Percentiles rank a stretch among this genome's conserved stretches.
phyloP scores from a whole-genome alignment of 2,888 invertebrate species.

The Eucera pruinosa region DNA sequence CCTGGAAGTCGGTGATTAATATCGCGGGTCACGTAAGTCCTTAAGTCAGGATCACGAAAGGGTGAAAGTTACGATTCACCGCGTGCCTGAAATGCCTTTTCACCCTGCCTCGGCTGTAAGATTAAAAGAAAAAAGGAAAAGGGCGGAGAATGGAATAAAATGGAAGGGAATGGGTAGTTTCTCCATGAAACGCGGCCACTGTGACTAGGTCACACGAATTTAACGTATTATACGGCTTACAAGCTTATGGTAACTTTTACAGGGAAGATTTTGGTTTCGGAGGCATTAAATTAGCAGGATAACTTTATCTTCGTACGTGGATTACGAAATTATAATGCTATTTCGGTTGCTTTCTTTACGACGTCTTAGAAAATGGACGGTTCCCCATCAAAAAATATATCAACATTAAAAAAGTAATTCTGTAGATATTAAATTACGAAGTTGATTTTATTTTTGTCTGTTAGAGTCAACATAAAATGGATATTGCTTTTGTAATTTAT shows the following conservation, averaged over 20 bases:
- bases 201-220: conserved; percentile 19
- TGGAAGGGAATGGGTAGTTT: neutral
- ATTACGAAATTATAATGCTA: too few species aligned
- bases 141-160: neutral
- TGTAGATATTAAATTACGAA: too few species aligned
- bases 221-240: conserved; percentile 3
- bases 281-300: neutral
- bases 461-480: too few species aligned
- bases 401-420: too few species aligned
- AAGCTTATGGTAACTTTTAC: too few species aligned
- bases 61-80: conserved; percentile 60
- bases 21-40: conserved; percentile 72
- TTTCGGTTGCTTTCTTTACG: too few species aligned
- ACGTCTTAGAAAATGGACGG: too few species aligned
- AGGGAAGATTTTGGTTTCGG: too few species aligned
- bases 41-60: conserved; percentile 54
- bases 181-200: conserved; percentile 6
- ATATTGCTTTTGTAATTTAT: too few species aligned
- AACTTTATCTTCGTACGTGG: conserved; percentile 1
- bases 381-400: too few species aligned
- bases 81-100: conserved; percentile 36
- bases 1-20: conserved; percentile 73
- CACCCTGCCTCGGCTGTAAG: too few species aligned
- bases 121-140: neutral
- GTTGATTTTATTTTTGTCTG: too few species aligned